These are phyloP conservation scores for Pitta sordida DNA, from an alignment of 2,113 vertebrate species.

Conservation along the genomic window DNA sequence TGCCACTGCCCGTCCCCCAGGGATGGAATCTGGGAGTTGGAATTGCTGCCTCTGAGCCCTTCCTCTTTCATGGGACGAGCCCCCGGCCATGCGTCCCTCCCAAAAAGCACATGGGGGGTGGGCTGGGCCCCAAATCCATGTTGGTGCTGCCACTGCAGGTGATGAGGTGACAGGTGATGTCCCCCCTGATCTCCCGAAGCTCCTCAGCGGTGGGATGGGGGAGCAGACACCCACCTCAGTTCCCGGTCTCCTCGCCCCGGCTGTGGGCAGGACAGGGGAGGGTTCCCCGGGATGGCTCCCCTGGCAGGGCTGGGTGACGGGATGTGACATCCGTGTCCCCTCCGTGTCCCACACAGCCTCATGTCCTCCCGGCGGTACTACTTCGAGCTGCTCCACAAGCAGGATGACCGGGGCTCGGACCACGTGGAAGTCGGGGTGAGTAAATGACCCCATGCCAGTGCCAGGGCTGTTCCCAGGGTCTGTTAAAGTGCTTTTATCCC, in stretches of 20 bases:
- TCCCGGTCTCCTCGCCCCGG: neutral
- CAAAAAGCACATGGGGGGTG: accelerated
- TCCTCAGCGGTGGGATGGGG: neutral
- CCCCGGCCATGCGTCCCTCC: accelerated
- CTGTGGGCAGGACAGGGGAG: neutral
- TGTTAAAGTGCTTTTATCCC: neutral
- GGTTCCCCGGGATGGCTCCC: neutral
- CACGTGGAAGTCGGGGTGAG: slow-evolving; percentile 98
- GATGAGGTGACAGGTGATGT: accelerated
- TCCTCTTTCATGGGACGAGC: neutral
- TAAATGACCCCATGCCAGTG: neutral
- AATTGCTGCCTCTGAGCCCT: neutral
- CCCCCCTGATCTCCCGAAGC: neutral
- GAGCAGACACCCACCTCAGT: neutral
- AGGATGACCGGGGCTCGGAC: slow-evolving; percentile 93
- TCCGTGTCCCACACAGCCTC: slow-evolving; percentile 75
- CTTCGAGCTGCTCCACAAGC: slow-evolving; percentile 98
- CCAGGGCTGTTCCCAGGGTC: accelerated
- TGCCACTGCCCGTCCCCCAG: accelerated
- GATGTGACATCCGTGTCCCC: neutral
- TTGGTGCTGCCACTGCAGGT: neutral
- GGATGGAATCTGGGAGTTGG: accelerated
- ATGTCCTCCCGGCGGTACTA: slow-evolving; percentile 92
- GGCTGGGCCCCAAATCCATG: neutral
- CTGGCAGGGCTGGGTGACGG: neutral